Conservation (phyloP, 2,797 vertebrate genomes). For the Rhynchonycteris naso region DNA sequence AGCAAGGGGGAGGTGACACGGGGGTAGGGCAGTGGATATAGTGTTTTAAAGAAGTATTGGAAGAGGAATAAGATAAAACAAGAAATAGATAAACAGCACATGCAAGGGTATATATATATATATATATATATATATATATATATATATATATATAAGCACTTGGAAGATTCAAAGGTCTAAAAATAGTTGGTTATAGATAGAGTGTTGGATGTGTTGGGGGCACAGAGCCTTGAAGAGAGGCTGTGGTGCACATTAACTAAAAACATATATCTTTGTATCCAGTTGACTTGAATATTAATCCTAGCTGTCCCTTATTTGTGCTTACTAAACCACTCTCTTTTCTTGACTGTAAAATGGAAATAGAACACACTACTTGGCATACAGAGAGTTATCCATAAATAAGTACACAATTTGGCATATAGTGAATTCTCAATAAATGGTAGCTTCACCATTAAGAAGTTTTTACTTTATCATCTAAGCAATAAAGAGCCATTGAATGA, state of each 20-base stretch:
- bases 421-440: not conserved
- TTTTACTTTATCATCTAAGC: not conserved
- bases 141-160: not conserved
- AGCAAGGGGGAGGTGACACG: not conserved
- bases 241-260: not conserved
- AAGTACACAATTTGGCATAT: not conserved
- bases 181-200: not conserved
- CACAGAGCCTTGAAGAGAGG: not conserved
- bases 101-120: not conserved
- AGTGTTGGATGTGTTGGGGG: not conserved
- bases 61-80: not conserved
- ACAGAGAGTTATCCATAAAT: not conserved
- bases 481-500: constrained; percentile 12
- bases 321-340: not conserved
- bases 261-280: not conserved
- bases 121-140: no score
- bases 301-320: not conserved
- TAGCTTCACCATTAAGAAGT: not conserved
- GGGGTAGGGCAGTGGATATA: not conserved
- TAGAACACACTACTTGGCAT: not conserved
- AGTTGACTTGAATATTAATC: not conserved
- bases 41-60: not conserved
- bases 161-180: not conserved
- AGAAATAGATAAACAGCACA: not conserved
- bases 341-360: constrained; percentile 14